Conservation (phyloP, 2,888 invertebrate genomes). For the Monochamus alternatus region DNA sequence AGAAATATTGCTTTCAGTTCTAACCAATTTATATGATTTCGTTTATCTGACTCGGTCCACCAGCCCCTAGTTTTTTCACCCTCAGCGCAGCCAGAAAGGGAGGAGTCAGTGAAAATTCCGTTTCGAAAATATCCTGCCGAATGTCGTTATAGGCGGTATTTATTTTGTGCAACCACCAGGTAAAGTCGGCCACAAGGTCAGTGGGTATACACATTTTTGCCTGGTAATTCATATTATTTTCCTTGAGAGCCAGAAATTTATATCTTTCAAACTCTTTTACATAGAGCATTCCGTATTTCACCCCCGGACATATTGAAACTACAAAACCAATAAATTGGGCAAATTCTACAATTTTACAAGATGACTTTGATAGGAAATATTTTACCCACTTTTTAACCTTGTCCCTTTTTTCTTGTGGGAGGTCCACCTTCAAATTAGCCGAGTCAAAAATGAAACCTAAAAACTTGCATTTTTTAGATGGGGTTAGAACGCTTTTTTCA, state of each 20-base stretch:
- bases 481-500: not conserved
- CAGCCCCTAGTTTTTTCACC: not conserved
- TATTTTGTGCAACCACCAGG: not conserved
- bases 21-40: slow-evolving; percentile 4
- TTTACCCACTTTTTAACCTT: not conserved
- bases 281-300: not conserved
- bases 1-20: not conserved
- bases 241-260: not conserved
- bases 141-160: not conserved
- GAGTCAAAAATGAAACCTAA: slow-evolving; percentile 4
- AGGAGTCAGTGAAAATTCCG: not conserved
- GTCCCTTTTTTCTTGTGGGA: not conserved
- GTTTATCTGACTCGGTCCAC: not conserved
- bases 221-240: not conserved
- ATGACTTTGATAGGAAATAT: not conserved
- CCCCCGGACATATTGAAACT: not conserved
- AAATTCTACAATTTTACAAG: not conserved
- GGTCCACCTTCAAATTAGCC: not conserved
- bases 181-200: not conserved
- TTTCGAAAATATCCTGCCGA: not conserved
- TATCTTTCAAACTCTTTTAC: not conserved
- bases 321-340: not conserved
- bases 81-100: not conserved
- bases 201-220: not conserved
- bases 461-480: not conserved